Base-by-base conservation (phyloP, 2,797 vertebrate genomes). In the Pseudochirops cupreus region DNA sequence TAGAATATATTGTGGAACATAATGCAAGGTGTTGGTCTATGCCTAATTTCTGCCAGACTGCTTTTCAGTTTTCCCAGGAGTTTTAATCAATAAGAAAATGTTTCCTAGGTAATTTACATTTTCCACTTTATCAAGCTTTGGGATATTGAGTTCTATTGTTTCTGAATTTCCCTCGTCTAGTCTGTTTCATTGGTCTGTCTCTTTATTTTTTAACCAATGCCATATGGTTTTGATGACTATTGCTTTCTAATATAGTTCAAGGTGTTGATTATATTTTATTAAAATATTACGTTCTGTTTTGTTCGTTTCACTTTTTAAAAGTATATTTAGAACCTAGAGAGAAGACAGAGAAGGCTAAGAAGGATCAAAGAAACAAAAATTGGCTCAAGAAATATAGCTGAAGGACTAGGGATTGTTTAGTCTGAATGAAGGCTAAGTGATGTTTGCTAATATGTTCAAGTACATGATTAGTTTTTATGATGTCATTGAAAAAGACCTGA, bases 391-490 rank as follows among this genome's bases (percentile, higher is more conserved):
- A 95, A 55, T 93, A 33, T 92, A 1, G 46, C 91, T 89, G 54
- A 29, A 67, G 53, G 13, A 0, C 55, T 91, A 56, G 39, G 50
- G 28, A 58, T 33, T 58, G 58, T 91, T 92, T 59, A 91, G 56
- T 39, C 89, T 16, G 21, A 56, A 87, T 52, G 13, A 53, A 74
- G 58, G 46, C 12, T 0, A 28, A 67, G 57, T 5, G 7, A 93
- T 55, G 50, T 50, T 93, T 93, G 93, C 74, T 91, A 93, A 26
- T 50, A 57, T 93, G 46, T 93, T 93, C 59, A 93, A 58, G 91
- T 31, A 92, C 94, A 92, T 91, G 95, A 93, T 57, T 96, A 91
- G 92, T 91, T 91, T 95, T 46, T 0, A 18, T 10, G 46, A 57
- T 82, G 39, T 54, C 82, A 89, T 24, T n/a, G 74, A 82, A 87